These are phyloP conservation scores for Sternarchorhynchus goeldii DNA, from an alignment of 2,797 vertebrate species.

Conservation along the genomic window DNA sequence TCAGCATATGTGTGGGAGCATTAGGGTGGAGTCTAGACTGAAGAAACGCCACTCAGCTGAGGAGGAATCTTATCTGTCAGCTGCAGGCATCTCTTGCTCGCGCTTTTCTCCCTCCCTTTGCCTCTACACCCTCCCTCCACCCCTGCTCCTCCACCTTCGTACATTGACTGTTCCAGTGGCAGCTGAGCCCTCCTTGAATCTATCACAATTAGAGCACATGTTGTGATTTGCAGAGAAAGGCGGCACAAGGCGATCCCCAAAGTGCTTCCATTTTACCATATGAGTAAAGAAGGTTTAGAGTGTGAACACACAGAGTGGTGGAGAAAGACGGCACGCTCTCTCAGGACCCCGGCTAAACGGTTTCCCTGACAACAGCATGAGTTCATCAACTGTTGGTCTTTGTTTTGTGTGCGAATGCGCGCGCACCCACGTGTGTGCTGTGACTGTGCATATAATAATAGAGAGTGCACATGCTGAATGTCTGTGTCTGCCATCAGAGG, in stretches of 20 bases:
- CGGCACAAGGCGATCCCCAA: slow-evolving; percentile 51
- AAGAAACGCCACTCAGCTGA: slow-evolving; percentile 66
- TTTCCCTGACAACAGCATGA: slow-evolving; percentile 65
- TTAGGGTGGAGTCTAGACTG: slow-evolving; percentile 60
- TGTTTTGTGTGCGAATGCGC: slow-evolving; percentile 26
- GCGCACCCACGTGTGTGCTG: slow-evolving; percentile 35
- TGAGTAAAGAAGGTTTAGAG: slow-evolving; percentile 55
- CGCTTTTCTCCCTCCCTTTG: slow-evolving; percentile 28
- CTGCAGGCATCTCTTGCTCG: slow-evolving; percentile 62
- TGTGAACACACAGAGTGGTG: slow-evolving; percentile 42
- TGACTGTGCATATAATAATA: not conserved
- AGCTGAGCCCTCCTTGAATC: slow-evolving; percentile 41
- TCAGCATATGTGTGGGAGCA: slow-evolving; percentile 57
- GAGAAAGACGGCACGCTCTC: slow-evolving; percentile 41
- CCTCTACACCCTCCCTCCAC: slow-evolving; percentile 1
- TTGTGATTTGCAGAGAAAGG: slow-evolving; percentile 47
- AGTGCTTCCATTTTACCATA: slow-evolving; percentile 46
- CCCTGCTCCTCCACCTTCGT: slow-evolving; percentile 27
- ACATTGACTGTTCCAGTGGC: slow-evolving; percentile 8
- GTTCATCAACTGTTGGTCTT: slow-evolving; percentile 56
- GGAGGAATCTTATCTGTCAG: slow-evolving; percentile 70
- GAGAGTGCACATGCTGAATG: slow-evolving; percentile 8
- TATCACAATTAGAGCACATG: slow-evolving; percentile 60
- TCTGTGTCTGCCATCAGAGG: slow-evolving; percentile 37
- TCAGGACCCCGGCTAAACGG: slow-evolving; percentile 58